Evolutionary conservation across 2,113 vertebrate species (phyloP).

Genomic region (Parus major): DNA sequence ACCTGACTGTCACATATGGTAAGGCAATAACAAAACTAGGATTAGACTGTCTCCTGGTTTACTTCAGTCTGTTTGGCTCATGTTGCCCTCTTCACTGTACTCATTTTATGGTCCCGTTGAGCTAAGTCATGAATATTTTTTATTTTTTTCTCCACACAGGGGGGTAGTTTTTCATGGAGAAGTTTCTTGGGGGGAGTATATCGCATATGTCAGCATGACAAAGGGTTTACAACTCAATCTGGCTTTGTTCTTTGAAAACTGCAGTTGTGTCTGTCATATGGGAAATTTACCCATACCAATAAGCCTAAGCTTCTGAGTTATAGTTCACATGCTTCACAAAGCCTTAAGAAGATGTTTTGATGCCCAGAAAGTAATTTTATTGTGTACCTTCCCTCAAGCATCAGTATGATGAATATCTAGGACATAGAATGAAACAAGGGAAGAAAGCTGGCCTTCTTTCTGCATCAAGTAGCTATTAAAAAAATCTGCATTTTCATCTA

Average conservation of each 20-base stretch:
- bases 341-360: not conserved
- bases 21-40: not conserved
- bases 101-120: not conserved
- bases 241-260: not conserved
- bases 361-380: not conserved
- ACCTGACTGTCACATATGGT: not conserved
- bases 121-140: not conserved
- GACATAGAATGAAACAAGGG: not conserved
- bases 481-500: not conserved
- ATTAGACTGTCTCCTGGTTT: not conserved
- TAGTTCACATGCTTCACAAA: not conserved
- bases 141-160: accelerated
- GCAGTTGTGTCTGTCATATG: not conserved
- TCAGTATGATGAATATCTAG: not conserved
- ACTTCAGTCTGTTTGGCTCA: not conserved
- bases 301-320: not conserved
- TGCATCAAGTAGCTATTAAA: not conserved
- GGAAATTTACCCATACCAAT: not conserved
- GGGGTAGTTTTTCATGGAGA: not conserved
- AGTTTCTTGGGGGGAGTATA: not conserved
- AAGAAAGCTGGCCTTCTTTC: not conserved
- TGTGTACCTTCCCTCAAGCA: not conserved
- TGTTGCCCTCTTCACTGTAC: not conserved
- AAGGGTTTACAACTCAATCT: not conserved
- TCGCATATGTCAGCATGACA: not conserved